Conservation (phyloP, 1,140 invertebrate genomes). For the Camponotus pennsylvanicus region DNA sequence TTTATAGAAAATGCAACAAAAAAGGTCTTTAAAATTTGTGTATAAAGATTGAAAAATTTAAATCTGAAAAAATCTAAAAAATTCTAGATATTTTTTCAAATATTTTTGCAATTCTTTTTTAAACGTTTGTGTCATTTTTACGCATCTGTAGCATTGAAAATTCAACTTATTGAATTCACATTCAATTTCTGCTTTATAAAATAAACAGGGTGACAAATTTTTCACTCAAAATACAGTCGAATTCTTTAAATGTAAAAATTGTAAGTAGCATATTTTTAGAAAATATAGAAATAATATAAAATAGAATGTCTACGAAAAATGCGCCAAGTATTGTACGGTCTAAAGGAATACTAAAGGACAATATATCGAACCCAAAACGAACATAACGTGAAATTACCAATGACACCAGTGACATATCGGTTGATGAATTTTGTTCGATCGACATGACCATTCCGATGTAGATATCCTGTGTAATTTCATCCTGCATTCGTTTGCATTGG, state of each 20-base stretch:
- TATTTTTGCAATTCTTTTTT: not conserved
- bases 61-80: not conserved
- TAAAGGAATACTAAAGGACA: not conserved
- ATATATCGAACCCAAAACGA: not conserved
- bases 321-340: not conserved
- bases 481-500: constrained; percentile 11
- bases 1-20: not conserved
- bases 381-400: not conserved
- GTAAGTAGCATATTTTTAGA: not conserved
- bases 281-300: not conserved
- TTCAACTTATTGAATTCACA: not conserved
- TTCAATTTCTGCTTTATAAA: not conserved
- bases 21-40: not conserved
- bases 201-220: not conserved
- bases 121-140: not conserved
- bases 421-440: constrained; percentile 32
- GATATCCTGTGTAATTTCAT: not conserved
- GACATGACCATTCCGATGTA: constrained; percentile 5
- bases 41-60: not conserved
- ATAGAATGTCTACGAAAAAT: not conserved
- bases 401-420: not conserved
- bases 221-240: not conserved
- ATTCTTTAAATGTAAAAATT: constrained; percentile 18
- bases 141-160: not conserved
- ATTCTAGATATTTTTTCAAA: not conserved